A percentile compares a stretch with the other conserved stretches of the same genome.
These are phyloP conservation scores for Drosophila sproati DNA, from an alignment of 1,140 invertebrate species.

Conservation along the genomic window DNA sequence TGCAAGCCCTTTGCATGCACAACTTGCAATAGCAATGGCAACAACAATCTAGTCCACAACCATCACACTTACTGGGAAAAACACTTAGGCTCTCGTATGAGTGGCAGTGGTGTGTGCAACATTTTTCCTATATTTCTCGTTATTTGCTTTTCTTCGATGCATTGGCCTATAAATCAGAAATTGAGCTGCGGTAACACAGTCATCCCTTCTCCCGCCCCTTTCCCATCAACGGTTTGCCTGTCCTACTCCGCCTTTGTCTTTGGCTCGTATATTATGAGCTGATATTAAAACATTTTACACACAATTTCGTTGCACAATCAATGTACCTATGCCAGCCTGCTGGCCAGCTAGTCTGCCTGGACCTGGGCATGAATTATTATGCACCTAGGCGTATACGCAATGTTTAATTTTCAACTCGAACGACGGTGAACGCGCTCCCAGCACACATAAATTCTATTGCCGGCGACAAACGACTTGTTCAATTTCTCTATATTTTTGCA, in stretches of 20 bases:
- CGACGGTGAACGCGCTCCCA: constrained; percentile 41
- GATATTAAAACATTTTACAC: constrained; percentile 83
- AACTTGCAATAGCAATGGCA: background rate
- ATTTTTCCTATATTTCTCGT: constrained; percentile 17
- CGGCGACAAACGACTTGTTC: constrained; percentile 81
- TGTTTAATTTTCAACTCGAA: constrained; percentile 81
- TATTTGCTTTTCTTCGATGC: constrained; percentile 30
- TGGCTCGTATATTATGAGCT: constrained; percentile 76
- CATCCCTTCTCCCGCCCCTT: background rate
- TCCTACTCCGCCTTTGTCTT: constrained; percentile 39
- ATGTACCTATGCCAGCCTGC: constrained; percentile 35
- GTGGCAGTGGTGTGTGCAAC: constrained; percentile 1
- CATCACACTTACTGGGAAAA: constrained; percentile 37
- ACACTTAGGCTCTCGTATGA: constrained; percentile 57
- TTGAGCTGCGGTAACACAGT: constrained; percentile 65
- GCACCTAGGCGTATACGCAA: constrained; percentile 83
- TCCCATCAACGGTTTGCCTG: background rate
- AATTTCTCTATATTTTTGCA: constrained; percentile 66
- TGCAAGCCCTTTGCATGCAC: constrained; percentile 42
- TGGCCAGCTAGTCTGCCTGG: constrained; percentile 24
- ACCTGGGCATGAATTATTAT: constrained; percentile 75
- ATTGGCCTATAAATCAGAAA: constrained; percentile 70
- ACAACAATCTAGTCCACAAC: constrained; percentile 14
- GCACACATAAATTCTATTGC: constrained; percentile 76
- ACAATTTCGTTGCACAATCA: constrained; percentile 69